Conservation (phyloP, 1,140 invertebrate species). For the Pseudomyrmex cubaensis region DNA sequence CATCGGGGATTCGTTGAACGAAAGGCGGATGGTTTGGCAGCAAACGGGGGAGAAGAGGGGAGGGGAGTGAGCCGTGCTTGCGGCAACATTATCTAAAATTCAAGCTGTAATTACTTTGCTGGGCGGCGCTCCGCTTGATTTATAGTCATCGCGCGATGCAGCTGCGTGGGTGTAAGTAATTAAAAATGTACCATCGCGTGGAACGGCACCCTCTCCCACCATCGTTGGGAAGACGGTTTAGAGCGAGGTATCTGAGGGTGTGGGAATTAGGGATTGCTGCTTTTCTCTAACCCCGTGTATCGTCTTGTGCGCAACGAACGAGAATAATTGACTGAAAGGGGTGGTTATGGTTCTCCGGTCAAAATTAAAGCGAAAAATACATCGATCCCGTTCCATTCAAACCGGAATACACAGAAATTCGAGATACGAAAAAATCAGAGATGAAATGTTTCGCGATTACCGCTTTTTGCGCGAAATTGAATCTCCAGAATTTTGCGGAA, state of each 20-base stretch:
- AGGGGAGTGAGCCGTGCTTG: conserved; percentile 81
- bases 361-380: conserved; percentile 8
- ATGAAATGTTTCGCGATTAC: neutral
- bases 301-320: conserved; percentile 49
- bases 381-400: neutral
- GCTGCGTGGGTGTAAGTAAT: conserved; percentile 86
- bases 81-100: conserved; percentile 86
- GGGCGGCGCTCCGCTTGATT: conserved; percentile 85
- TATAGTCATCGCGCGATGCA: conserved; percentile 86
- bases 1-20: conserved; percentile 65
- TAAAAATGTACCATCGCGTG: conserved; percentile 86
- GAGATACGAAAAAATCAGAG: neutral
- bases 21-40: conserved; percentile 61
- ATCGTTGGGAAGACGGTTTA: conserved; percentile 66
- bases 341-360: neutral
- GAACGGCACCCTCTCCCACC: conserved; percentile 72
- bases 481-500: neutral
- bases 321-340: conserved; percentile 60
- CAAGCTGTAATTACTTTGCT: conserved; percentile 86
- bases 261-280: conserved; percentile 67
- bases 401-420: neutral
- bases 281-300: conserved; percentile 65
- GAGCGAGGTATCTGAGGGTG: conserved; percentile 66
- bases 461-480: conserved; percentile 19
- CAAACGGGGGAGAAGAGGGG: conserved; percentile 55